These are phyloP conservation scores for Ceriagrion tenellum DNA, from an alignment of 2,888 invertebrate species.

Conservation along the genomic window DNA sequence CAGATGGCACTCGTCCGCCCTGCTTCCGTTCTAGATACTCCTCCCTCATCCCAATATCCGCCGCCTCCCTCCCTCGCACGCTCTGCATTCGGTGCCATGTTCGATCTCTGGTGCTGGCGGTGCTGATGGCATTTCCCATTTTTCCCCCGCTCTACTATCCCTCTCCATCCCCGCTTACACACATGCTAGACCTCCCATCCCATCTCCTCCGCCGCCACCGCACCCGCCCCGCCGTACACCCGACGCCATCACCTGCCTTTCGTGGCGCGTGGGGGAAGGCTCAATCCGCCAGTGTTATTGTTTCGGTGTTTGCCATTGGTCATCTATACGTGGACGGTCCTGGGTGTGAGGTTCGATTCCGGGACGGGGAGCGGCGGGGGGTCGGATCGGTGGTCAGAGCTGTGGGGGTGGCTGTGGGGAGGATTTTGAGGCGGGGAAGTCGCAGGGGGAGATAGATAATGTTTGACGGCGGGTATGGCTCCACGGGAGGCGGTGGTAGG, in stretches of 20 bases:
- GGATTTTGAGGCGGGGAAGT: background rate
- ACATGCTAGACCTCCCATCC: background rate
- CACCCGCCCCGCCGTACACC: background rate
- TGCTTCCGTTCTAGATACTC: background rate
- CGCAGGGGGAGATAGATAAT: slow-evolving; percentile 48
- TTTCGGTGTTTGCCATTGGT: slow-evolving; percentile 62
- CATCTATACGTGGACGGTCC: slow-evolving; percentile 46
- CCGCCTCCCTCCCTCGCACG: background rate
- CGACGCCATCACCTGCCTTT: slow-evolving; percentile 39
- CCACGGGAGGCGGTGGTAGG: background rate
- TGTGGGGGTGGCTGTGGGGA: background rate
- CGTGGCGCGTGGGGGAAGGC: background rate
- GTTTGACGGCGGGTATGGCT: slow-evolving; percentile 44
- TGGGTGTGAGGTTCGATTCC: slow-evolving; percentile 15
- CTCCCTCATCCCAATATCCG: background rate
- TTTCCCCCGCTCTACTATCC: background rate
- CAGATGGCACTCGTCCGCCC: slow-evolving; percentile 28
- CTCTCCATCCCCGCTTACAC: background rate
- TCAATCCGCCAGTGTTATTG: slow-evolving; percentile 57
- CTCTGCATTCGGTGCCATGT: slow-evolving; percentile 51
- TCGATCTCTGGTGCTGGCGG: slow-evolving; percentile 47
- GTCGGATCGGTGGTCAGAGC: background rate
- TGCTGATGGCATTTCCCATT: slow-evolving; percentile 53
- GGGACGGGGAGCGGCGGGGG: background rate
- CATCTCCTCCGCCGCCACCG: background rate